These are phyloP conservation scores for Antrozous pallidus DNA, from an alignment of 2,797 vertebrate species.

Conservation along the genomic window DNA sequence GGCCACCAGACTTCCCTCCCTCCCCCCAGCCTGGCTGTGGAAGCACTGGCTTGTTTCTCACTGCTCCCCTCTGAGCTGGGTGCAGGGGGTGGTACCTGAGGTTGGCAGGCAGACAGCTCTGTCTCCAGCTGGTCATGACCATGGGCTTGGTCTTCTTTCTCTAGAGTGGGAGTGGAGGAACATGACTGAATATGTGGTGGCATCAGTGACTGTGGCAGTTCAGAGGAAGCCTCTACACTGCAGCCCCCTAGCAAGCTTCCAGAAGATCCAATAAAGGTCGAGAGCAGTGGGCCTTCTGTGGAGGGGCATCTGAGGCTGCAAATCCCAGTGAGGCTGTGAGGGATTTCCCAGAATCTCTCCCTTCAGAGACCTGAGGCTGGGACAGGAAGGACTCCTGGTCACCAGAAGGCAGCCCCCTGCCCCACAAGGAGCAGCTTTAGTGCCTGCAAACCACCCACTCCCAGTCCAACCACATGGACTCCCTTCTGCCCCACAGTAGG, in stretches of 20 bases:
- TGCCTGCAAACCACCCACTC: not conserved
- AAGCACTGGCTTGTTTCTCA: not conserved
- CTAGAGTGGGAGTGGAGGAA: not conserved
- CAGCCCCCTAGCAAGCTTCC: not conserved
- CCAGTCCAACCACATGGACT: rapidly evolving
- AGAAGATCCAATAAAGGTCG: not conserved
- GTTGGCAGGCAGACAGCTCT: not conserved
- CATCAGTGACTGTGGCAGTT: not conserved
- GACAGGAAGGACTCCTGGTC: not conserved
- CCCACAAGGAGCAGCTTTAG: rapidly evolving
- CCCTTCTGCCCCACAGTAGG: not conserved
- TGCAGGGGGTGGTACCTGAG: too few relatives aligned
- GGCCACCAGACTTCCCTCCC: rapidly evolving
- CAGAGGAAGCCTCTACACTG: not conserved
- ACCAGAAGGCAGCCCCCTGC: not conserved
- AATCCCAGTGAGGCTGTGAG: not conserved
- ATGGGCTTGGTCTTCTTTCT: not conserved
- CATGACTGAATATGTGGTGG: not conserved
- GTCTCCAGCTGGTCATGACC: not conserved
- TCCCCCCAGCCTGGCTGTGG: not conserved
- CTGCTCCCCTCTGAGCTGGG: not conserved
- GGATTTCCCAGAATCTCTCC: not conserved
- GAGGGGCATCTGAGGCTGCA: not conserved
- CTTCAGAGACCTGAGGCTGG: not conserved
- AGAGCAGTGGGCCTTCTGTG: not conserved